Conservation (phyloP, 1,140 invertebrate species). For the Arctopsyche grandis region DNA sequence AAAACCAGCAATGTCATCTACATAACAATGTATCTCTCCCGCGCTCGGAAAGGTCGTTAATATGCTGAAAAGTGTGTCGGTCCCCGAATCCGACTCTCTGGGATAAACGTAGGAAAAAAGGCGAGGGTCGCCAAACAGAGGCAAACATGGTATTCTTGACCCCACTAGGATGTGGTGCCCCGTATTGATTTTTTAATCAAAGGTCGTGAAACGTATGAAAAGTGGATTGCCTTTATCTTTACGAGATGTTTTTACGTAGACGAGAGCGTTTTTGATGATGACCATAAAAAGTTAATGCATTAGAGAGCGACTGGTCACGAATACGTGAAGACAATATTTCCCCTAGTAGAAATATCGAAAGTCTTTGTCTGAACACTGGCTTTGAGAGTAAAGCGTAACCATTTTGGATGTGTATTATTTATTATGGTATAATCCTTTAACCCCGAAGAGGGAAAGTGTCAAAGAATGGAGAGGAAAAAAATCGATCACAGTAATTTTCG, state of each 20-base stretch:
- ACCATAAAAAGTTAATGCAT: slow-evolving; percentile 11
- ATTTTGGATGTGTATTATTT: slow-evolving; percentile 23
- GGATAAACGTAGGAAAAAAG: slow-evolving; percentile 14
- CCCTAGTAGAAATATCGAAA: background rate
- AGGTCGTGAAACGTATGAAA: slow-evolving; percentile 9
- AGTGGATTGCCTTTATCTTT: background rate
- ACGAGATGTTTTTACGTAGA: slow-evolving; percentile 1
- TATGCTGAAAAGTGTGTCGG: slow-evolving; percentile 41
- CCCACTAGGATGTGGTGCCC: background rate
- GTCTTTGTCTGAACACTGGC: slow-evolving; percentile 23
- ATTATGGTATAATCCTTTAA: slow-evolving; percentile 37
- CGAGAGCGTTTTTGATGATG: background rate
- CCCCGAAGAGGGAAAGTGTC: background rate
- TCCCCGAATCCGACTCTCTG: slow-evolving; percentile 5
- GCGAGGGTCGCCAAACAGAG: slow-evolving; percentile 9
- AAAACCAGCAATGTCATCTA: slow-evolving; percentile 44
- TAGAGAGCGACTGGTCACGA: background rate
- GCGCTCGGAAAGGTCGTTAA: slow-evolving; percentile 38
- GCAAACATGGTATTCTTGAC: slow-evolving; percentile 28
- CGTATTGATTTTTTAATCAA: slow-evolving; percentile 38
- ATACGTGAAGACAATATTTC: slow-evolving; percentile 5
- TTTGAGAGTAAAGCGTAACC: too few relatives aligned
- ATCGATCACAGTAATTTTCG: background rate
- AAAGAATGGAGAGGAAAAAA: background rate
- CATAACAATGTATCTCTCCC: slow-evolving; percentile 41